These are phyloP conservation scores for Rhyzopertha dominica DNA, from an alignment of 1,140 invertebrate species.

Conservation along the genomic window DNA sequence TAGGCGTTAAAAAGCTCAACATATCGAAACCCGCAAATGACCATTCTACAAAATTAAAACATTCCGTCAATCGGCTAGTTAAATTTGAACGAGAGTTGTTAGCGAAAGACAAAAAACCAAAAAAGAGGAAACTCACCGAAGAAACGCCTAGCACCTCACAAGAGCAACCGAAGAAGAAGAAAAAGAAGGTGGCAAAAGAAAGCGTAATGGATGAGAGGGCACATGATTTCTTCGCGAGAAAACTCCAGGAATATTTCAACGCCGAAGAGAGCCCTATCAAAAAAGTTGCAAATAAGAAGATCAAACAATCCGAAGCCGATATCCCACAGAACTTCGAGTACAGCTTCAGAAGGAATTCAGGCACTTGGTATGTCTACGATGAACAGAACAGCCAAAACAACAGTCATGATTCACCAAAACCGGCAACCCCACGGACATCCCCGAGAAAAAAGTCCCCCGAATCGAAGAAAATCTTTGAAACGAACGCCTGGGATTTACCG, in stretches of 20 bases:
- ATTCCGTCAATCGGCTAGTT: slow-evolving; percentile 31
- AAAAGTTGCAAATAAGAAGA: slow-evolving; percentile 20
- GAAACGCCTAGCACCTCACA: slow-evolving; percentile 9
- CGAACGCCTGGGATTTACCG: slow-evolving; percentile 37
- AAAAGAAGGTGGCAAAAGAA: slow-evolving; percentile 9
- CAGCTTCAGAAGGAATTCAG: slow-evolving; percentile 36
- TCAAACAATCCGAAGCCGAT: slow-evolving; percentile 12
- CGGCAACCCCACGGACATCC: not conserved
- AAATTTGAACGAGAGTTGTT: slow-evolving; percentile 38
- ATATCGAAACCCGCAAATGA: slow-evolving; percentile 31
- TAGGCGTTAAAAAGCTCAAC: slow-evolving; percentile 53
- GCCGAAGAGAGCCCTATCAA: slow-evolving; percentile 5
- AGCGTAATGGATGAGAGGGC: too few species aligned
- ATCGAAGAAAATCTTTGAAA: slow-evolving; percentile 8
- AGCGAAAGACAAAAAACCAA: slow-evolving; percentile 10
- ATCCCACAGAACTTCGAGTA: slow-evolving; percentile 13
- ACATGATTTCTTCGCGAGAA: too few species aligned
- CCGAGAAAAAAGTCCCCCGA: too few species aligned
- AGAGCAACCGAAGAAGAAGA: slow-evolving; percentile 15
- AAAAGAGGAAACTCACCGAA: slow-evolving; percentile 6
- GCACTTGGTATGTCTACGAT: slow-evolving; percentile 35
- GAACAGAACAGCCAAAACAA: slow-evolving; percentile 16
- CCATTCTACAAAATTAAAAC: slow-evolving; percentile 28
- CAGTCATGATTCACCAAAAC: slow-evolving; percentile 8
- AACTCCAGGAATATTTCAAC: too few species aligned